Evolutionary conservation across 2,888 invertebrate species (phyloP).

Genomic region (Eristalis arbustorum): DNA sequence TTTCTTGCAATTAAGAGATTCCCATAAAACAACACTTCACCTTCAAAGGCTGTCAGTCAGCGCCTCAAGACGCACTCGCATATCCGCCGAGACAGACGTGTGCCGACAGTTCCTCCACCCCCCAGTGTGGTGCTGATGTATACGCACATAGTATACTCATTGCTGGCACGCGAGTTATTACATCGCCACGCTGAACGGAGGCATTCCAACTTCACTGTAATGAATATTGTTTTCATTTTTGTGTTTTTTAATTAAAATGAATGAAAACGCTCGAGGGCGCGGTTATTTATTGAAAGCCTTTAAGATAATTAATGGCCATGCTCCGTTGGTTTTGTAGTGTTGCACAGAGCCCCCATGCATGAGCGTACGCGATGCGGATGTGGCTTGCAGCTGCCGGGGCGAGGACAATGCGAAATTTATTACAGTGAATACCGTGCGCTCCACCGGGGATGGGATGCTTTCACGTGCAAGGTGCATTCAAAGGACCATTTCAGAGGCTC

Average conservation of each 20-base stretch:
- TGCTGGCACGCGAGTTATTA: conserved; percentile 34
- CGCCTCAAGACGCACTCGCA: conserved; percentile 13
- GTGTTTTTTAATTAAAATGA: conserved; percentile 62
- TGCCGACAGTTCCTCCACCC: neutral
- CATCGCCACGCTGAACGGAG: conserved; percentile 9
- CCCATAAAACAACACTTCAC: conserved; percentile 59
- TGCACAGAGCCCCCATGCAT: neutral
- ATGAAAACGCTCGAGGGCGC: conserved; percentile 41
- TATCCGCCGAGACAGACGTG: conserved; percentile 41
- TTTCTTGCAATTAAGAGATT: conserved; percentile 61
- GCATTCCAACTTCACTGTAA: conserved; percentile 45
- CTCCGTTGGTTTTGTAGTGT: conserved; percentile 7
- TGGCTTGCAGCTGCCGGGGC: neutral
- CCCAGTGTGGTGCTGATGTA: neutral
- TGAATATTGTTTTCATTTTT: conserved; percentile 49
- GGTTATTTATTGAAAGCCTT: conserved; percentile 66
- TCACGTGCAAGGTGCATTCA: neutral
- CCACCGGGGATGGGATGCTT: neutral
- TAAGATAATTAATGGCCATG: conserved; percentile 63
- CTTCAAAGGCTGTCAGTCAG: conserved; percentile 45
- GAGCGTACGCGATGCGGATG: neutral
- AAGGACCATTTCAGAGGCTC: conserved; percentile 18
- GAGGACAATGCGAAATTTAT: neutral
- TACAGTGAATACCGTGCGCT: neutral
- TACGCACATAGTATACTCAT: neutral